Evolutionary conservation across 2,113 vertebrate genomes (phyloP).

Genomic region (Callipepla californica): DNA sequence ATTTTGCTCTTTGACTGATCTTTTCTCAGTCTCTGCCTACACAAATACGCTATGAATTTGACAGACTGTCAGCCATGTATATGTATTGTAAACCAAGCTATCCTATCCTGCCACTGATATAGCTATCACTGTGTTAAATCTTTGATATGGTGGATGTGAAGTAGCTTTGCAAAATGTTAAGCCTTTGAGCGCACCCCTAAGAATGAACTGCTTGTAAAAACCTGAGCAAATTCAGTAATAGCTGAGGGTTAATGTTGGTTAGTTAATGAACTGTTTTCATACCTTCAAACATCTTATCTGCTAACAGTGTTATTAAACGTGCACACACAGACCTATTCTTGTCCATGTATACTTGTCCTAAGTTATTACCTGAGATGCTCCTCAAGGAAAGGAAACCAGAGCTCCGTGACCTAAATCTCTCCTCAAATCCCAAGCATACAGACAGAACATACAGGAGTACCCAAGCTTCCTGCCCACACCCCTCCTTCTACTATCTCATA

Average conservation of each 20-base stretch:
- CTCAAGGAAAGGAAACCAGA: not conserved
- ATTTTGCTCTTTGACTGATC: slow-evolving; percentile 47
- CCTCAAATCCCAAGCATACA: not conserved
- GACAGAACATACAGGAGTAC: not conserved
- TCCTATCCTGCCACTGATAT: slow-evolving; percentile 34
- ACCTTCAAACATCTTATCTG: not conserved
- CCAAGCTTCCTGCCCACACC: not conserved
- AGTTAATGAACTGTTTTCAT: not conserved
- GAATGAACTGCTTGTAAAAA: not conserved
- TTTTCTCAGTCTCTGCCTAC: slow-evolving; percentile 49
- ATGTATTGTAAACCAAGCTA: slow-evolving; percentile 26
- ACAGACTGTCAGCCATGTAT: slow-evolving; percentile 44
- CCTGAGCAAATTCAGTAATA: not conserved
- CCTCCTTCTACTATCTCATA: not conserved
- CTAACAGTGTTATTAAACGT: not conserved
- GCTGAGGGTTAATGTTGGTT: not conserved
- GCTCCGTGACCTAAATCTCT: not conserved
- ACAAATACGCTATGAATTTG: slow-evolving; percentile 16
- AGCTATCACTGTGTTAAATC: not conserved
- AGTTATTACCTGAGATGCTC: not conserved
- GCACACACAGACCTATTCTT: not conserved
- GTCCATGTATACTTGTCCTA: not conserved
- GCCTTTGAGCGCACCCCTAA: not conserved
- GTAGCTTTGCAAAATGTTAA: slow-evolving; percentile 23
- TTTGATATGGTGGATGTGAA: slow-evolving; percentile 16